phyloP scores from a whole-genome alignment of 2,797 vertebrate species.

The Intellagama lesueurii region DNA sequence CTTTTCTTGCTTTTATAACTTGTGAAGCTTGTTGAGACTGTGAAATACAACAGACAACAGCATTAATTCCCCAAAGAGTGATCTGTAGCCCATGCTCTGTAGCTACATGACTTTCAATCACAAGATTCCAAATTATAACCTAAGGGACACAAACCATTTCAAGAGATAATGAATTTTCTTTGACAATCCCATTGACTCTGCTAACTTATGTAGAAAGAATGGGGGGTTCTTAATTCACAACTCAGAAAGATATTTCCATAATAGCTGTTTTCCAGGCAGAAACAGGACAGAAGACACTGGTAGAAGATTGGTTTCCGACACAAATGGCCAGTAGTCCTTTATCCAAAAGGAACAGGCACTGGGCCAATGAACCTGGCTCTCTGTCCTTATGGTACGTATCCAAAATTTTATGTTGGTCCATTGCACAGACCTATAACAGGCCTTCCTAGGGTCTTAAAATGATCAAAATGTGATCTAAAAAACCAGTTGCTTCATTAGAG shows the following conservation, averaged over 20 bases:
- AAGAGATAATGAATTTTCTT: conserved; percentile 72
- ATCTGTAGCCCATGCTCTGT: conserved; percentile 70
- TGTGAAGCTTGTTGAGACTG: not conserved
- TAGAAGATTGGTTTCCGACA: conserved; percentile 48
- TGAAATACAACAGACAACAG: conserved; percentile 63
- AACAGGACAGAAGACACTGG: conserved; percentile 36
- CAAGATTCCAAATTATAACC: conserved; percentile 64
- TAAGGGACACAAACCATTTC: conserved; percentile 67
- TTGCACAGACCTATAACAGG: not conserved
- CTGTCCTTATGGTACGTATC: not conserved
- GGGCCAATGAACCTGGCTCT: conserved; percentile 5
- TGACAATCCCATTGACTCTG: conserved; percentile 64
- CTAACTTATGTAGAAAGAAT: conserved; percentile 53
- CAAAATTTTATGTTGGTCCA: conserved; percentile 8
- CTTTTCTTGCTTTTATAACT: conserved; percentile 29
- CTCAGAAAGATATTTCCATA: conserved; percentile 66
- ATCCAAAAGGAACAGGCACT: conserved; percentile 26
- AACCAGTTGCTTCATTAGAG: too few relatives aligned
- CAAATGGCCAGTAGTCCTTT: conserved; percentile 35
- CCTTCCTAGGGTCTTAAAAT: not conserved
- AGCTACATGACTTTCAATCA: conserved; percentile 74
- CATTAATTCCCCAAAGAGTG: conserved; percentile 60
- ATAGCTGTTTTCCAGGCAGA: conserved; percentile 61
- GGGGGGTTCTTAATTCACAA: conserved; percentile 72
- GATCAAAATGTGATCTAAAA: too few relatives aligned